Evolutionary conservation across 2,113 vertebrate genomes (phyloP), one percentile per base, ranked within the genome.

Genomic region (Pagrus major): DNA sequence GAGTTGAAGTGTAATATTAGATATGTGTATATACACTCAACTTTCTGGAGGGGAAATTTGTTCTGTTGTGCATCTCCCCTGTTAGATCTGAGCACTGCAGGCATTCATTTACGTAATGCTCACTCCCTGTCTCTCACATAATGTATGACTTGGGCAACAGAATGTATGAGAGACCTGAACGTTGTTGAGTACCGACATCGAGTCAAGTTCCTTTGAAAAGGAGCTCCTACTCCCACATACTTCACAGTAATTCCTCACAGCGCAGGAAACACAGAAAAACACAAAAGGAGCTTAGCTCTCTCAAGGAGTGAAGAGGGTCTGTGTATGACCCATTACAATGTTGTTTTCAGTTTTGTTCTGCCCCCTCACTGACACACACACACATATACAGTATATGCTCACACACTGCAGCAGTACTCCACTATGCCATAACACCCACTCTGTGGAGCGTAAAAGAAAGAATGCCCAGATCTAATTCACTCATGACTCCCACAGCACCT

Each of bases 391-490:
- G n/a, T 56, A 55, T 37, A 67, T 51, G 42, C 71, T 78, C 72
- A 76, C 83, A 78, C 81, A 69, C 80, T 87, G 85, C 87, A 77
- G 80, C 83, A 82, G 66, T 60, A 56, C 79, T 91, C 66, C 86
- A 78, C 78, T 76, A 61, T 88, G 70, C 69, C 41, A 71, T 55
- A 85, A 86, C 91, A 54, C 86, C 88, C 88, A 89, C 92, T 84
- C 76, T 67, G 68, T 42, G 35, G 72, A 84, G 85, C 76, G 68
- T 75, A 72, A 81, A 83, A 78, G 74, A 87, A 83, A 91, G 86
- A 89, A 89, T 90, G 73, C 89, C 78, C 82, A 78, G 80, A 87
- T 85, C 88, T 69, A 90, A 91, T 90, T 92, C 90, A 92, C 89
- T 75, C 86, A 31, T 71, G 76, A 90, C 90, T 90, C 92, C 90